Base-by-base conservation (phyloP, 2,797 vertebrate species). In the Oreochromis grahami region DNA sequence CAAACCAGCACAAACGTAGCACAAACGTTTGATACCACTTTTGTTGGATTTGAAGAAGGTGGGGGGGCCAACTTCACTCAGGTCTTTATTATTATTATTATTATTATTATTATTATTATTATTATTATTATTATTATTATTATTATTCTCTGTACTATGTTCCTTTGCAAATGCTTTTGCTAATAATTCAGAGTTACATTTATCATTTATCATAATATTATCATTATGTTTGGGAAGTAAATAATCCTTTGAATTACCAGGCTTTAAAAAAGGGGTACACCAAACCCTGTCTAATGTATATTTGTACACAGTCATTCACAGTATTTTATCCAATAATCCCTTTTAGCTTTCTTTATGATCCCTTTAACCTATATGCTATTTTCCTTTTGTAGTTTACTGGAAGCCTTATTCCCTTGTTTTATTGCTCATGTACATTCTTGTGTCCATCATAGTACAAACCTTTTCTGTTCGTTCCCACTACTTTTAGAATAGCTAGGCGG, bases 101-200 rank as follows among this genome's bases (percentile, higher is more conserved):
- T n/a, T n/a, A n/a, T 19, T 17, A 0, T 19, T 19, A 26, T 26
- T 8, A 1, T 19, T 19, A 3, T 50, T 10, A 1, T 50, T 3
- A 1, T 19, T 1, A 2, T 48, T 3, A 1, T 50, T 9, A 1
- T 48, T 2, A 1, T 19, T 19, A 3, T 19, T 19, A 50, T 19
- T 2, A 50, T 19, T 19, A 3, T 51, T 51, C 2, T 21, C 5
- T 52, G 51, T 52, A 52, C n/a, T 52, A 21, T 52, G 51, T 21
- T 21, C 51, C 10, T 52, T 52, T 21, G 51, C 51, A 21, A 4
- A 2, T 2, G 2, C 21, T 52, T 52, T 12, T 21, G 5, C n/a
- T 2, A 53, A 53, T 24, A 53, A n/a, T n/a, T 7, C 12, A 53
- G 51, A 24, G n/a, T 53, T 53, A 24, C 3, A 53, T 53, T 53